Evolutionary conservation across 2,113 vertebrate species (phyloP).

Genomic region (Sturnus vulgaris): DNA sequence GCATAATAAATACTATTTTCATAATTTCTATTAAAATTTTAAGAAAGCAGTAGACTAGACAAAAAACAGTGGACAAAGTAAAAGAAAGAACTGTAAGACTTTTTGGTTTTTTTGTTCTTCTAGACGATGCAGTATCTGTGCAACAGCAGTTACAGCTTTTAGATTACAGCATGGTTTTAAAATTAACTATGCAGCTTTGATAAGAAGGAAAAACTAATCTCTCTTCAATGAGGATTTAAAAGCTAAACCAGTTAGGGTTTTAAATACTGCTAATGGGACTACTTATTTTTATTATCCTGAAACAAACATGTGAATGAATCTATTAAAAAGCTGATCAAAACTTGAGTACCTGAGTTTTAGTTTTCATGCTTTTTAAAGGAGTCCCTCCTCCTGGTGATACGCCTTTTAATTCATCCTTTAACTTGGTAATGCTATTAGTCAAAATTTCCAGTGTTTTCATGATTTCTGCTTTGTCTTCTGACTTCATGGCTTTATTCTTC

Average conservation of each 20-base stretch:
- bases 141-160: neutral
- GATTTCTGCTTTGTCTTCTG: constrained; percentile 93
- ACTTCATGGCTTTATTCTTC: constrained; percentile 92
- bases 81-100: neutral
- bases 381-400: constrained; percentile 73
- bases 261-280: neutral
- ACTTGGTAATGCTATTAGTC: constrained; percentile 92
- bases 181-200: neutral
- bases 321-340: neutral
- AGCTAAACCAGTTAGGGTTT: neutral
- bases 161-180: neutral
- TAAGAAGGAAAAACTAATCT: neutral
- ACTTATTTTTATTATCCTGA: neutral
- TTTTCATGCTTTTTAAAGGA: constrained; percentile 81
- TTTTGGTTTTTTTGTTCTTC: neutral
- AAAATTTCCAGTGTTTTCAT: constrained; percentile 89
- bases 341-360: constrained; percentile 86
- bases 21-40: neutral
- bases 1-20: neutral
- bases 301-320: neutral
- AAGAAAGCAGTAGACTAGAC: neutral
- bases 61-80: neutral
- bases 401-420: constrained; percentile 93
- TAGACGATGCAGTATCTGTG: neutral
- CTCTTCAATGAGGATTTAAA: neutral